Conservation (phyloP, 2,888 invertebrate genomes). For the Minunthozetes semirufus region DNA sequence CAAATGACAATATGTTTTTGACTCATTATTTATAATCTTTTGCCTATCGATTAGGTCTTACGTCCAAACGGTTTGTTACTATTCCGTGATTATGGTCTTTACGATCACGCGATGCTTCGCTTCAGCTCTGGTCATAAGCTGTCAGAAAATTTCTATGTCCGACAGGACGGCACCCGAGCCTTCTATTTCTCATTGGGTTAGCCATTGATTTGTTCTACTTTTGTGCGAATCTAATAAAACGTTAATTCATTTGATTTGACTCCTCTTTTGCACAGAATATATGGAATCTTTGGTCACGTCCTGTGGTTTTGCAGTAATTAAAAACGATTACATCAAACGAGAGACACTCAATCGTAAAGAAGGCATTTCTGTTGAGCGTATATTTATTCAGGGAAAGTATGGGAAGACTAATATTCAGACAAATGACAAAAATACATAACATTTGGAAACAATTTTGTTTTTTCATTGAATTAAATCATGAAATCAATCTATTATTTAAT, state of each 20-base stretch:
- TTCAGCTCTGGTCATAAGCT: slow-evolving; percentile 90
- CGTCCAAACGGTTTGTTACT: slow-evolving; percentile 60
- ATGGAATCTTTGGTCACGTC: slow-evolving; percentile 56
- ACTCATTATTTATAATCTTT: neutral
- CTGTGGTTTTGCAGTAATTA: slow-evolving; percentile 63
- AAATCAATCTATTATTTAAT: too few relatives aligned
- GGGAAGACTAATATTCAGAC: slow-evolving; percentile 50
- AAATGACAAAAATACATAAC: neutral
- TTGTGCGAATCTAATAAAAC: neutral
- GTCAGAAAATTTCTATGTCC: slow-evolving; percentile 81
- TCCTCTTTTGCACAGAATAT: neutral
- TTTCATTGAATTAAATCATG: neutral
- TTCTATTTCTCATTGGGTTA: slow-evolving; percentile 52
- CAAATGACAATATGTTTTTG: neutral
- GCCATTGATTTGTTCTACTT: neutral
- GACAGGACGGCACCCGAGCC: slow-evolving; percentile 89
- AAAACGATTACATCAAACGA: slow-evolving; percentile 71
- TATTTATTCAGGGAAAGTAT: slow-evolving; percentile 88
- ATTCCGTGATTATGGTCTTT: slow-evolving; percentile 86
- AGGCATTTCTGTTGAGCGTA: slow-evolving; percentile 77
- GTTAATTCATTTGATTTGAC: neutral
- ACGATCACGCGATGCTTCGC: slow-evolving; percentile 91
- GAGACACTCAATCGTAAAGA: slow-evolving; percentile 88
- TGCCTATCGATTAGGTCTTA: neutral
- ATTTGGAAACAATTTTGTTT: neutral